Percentiles rank a stretch among this genome's conserved stretches.
These are phyloP conservation scores for Pycnonotus jocosus DNA, from an alignment of 2,113 vertebrate species.

Conservation along the genomic window DNA sequence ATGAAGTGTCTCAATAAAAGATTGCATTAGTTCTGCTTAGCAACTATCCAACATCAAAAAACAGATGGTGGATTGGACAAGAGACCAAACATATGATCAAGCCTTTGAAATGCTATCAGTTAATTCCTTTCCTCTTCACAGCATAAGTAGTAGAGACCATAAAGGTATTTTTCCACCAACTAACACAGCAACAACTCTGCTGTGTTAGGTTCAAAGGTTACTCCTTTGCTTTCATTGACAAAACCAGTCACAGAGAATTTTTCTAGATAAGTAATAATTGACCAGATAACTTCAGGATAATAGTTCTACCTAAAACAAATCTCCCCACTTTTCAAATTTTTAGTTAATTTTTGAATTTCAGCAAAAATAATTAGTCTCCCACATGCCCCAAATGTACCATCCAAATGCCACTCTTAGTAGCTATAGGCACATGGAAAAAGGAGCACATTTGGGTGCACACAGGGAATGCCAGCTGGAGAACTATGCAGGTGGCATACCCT, in stretches of 20 bases:
- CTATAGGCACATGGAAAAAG: background rate
- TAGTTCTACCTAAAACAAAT: background rate
- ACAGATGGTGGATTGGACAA: background rate
- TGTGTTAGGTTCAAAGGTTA: background rate
- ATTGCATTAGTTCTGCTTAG: background rate
- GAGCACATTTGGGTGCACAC: background rate
- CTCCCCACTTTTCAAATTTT: background rate
- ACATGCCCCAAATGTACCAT: accelerated
- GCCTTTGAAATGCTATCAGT: background rate
- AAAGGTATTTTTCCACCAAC: background rate
- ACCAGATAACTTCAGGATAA: background rate
- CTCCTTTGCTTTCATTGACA: background rate
- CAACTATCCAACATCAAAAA: background rate
- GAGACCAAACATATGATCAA: background rate
- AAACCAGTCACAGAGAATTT: background rate
- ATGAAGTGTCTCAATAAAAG: background rate
- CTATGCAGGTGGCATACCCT: background rate
- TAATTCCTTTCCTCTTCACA: background rate
- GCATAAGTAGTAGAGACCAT: background rate
- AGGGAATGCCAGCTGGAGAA: background rate
- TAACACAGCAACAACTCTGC: background rate
- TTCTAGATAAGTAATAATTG: background rate
- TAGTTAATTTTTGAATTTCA: background rate
- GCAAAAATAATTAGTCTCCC: background rate
- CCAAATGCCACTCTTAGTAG: background rate